These are phyloP conservation scores for Streptopelia turtur DNA, from an alignment of 2,797 vertebrate genomes.

Conservation along the genomic window DNA sequence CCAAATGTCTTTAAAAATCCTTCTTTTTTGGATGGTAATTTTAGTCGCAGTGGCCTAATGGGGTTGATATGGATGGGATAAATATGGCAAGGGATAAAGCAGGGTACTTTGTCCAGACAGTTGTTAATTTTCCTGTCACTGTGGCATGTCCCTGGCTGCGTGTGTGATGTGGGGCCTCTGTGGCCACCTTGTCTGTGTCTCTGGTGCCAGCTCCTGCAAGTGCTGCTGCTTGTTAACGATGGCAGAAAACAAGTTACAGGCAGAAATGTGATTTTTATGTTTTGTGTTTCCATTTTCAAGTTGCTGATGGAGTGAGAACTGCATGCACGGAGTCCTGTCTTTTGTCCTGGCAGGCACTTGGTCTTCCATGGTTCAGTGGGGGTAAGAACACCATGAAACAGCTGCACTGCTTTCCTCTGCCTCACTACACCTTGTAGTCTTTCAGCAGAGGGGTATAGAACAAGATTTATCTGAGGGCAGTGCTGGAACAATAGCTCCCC, in stretches of 20 bases:
- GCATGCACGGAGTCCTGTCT: neutral
- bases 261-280: neutral
- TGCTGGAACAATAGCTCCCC: neutral
- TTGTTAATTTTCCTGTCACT: neutral
- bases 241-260: neutral
- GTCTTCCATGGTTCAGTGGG: neutral
- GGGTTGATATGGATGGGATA: neutral
- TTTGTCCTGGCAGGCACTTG: neutral
- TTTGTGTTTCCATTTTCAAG: neutral
- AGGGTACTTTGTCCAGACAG: neutral
- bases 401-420: neutral
- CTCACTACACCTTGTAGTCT: neutral
- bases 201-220: neutral
- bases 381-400: neutral
- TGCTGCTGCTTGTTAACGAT: neutral
- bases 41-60: neutral
- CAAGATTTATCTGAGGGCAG: neutral
- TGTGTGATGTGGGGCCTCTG: neutral
- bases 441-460: accelerated
- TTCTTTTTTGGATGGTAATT: neutral
- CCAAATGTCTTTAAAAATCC: neutral
- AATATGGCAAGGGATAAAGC: neutral
- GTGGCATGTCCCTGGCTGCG: neutral
- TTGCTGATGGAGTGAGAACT: neutral
- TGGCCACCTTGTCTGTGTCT: neutral